A percentile compares a stretch with the other conserved stretches of the same genome.
Evolutionary conservation across 2,797 vertebrate genomes (phyloP).

Genomic region (Paguma larvata): DNA sequence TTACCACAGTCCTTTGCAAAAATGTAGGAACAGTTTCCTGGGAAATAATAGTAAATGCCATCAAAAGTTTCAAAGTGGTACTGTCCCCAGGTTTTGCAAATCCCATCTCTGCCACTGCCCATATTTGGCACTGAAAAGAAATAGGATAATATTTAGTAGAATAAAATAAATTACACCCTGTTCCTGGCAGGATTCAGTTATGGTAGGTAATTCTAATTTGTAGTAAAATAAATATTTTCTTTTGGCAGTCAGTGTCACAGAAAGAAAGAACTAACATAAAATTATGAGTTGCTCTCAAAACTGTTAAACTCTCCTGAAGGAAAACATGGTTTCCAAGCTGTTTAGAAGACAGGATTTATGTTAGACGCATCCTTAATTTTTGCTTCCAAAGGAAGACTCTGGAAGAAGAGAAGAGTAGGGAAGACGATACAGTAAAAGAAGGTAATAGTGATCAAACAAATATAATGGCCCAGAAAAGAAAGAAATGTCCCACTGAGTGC

Average conservation of each 20-base stretch:
- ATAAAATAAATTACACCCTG: neutral
- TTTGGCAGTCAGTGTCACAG: neutral
- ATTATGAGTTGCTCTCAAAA: conserved; percentile 32
- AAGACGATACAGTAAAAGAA: neutral
- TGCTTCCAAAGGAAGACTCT: neutral
- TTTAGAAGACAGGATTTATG: neutral
- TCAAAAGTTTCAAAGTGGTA: conserved; percentile 99
- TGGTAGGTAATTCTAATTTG: neutral
- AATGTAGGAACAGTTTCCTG: conserved; percentile 98
- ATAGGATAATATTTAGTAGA: conserved; percentile 65
- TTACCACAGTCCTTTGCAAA: conserved; percentile 97
- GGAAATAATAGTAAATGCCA: conserved; percentile 98
- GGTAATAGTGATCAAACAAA: neutral
- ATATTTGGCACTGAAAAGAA: conserved; percentile 94
- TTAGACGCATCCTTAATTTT: conserved; percentile 18
- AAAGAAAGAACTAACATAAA: neutral
- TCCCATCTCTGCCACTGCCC: conserved; percentile 96
- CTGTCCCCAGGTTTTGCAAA: conserved; percentile 98
- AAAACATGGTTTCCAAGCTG: neutral
- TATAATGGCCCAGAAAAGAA: neutral
- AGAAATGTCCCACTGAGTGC: neutral
- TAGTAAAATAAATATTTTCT: neutral
- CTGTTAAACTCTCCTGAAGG: neutral
- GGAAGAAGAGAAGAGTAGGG: neutral
- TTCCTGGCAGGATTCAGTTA: conserved; percentile 8